Evolutionary conservation across 2,113 vertebrate species (phyloP).

Genomic region (Aythya baeri): DNA sequence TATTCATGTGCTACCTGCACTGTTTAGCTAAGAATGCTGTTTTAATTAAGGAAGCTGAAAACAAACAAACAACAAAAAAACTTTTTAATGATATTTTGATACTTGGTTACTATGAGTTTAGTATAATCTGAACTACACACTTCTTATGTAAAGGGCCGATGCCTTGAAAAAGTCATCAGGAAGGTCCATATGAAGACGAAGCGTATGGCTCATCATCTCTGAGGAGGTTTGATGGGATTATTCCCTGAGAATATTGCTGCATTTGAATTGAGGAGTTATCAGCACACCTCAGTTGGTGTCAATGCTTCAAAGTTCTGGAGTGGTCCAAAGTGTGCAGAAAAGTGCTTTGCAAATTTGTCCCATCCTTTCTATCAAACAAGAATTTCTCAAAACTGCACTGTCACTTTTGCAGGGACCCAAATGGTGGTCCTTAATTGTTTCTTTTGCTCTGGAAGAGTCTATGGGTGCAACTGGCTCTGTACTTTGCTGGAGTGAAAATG

Average conservation of each 20-base stretch:
- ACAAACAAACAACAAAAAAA: background rate
- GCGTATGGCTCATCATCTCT: background rate
- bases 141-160: background rate
- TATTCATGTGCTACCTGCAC: background rate
- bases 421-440: background rate
- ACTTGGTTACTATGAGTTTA: background rate
- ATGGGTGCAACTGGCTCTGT: background rate
- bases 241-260: background rate
- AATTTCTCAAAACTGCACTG: background rate
- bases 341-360: background rate
- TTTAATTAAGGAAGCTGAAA: background rate
- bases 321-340: background rate
- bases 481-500: background rate
- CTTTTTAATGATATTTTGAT: background rate
- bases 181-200: background rate
- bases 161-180: background rate
- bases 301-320: background rate
- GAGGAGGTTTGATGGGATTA: background rate
- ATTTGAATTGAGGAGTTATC: background rate
- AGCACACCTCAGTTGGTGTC: background rate
- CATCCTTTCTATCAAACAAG: background rate
- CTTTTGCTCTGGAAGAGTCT: background rate
- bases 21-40: background rate
- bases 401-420: background rate
- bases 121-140: rapidly evolving